Evolutionary conservation across 2,113 vertebrate species (phyloP), one percentile per base, ranked within the genome.

Genomic region (Onychostoma macrolepis): DNA sequence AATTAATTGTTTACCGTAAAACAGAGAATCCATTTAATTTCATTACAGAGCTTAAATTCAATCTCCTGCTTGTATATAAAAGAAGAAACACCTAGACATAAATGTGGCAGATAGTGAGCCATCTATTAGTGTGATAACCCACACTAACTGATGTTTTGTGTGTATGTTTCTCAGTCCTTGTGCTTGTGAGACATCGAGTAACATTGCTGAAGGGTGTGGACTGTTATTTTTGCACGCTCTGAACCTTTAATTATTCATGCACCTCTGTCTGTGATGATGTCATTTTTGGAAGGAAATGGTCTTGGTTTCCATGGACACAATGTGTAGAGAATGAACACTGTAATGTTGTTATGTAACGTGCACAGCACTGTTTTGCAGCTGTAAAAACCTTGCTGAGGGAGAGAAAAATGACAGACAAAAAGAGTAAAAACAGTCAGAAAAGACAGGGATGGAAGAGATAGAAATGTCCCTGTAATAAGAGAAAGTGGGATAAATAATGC

Each of bases 171-270:
- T 69, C 24, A 48, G 61, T 77, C 74, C 43, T 82, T 33, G 36
- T 74, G 28, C 38, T 61, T 13, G 67, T 65, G 72, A 15, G 83
- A 33, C 43, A 41, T 33, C 82, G 78, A 87, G 83, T 87, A 80
- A 89, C 75, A 48, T 53, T 58, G 48, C 41, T 85, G 6, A 65
- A 58, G 76, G 88, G 88, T 89, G 88, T 76, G 88, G 69, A 45
- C 41, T 83, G 58, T 78, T 90, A 86, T 89, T 85, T 84, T 74
- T 89, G 77, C 41, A 69, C 6, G 26, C 1, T 38, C 69, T 77
- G 41, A 33, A 69, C 15, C 19, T 12, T 83, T 30, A 83, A 83
- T 71, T 30, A 71, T 77, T 71, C 48, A 69, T 56, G 75, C 67
- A 33, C 48, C 8, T 6, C 63, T 77, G 30, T 10, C 21, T 58